These are phyloP conservation scores for Cricetomys ansorgei DNA, from an alignment of 2,113 vertebrate species.

Conservation along the genomic window DNA sequence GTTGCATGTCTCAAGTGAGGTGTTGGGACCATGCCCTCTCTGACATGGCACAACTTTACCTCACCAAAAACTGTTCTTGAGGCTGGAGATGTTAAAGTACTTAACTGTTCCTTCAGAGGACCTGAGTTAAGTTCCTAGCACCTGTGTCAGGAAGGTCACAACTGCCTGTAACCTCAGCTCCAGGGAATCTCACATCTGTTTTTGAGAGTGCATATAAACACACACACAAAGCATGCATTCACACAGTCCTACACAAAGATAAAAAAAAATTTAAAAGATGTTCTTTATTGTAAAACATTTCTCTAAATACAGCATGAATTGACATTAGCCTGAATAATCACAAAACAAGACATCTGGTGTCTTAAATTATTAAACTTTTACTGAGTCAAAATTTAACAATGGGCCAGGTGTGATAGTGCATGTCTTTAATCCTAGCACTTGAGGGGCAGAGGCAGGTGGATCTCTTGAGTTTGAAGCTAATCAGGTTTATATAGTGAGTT, in stretches of 20 bases:
- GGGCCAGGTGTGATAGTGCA: background rate
- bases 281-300: conserved; percentile 9
- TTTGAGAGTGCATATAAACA: background rate
- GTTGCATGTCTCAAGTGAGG: background rate
- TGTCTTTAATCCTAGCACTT: background rate
- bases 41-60: background rate
- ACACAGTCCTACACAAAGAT: background rate
- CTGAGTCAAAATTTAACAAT: background rate
- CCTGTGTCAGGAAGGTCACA: background rate
- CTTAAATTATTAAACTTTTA: background rate
- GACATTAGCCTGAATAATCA: background rate
- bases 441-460: background rate
- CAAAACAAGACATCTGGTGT: conserved; percentile 17
- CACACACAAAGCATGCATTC: background rate
- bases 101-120: background rate
- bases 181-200: background rate
- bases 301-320: conserved; percentile 6
- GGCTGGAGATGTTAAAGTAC: background rate
- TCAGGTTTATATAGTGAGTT: background rate
- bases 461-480: background rate
- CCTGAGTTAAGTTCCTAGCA: background rate
- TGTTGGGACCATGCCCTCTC: background rate
- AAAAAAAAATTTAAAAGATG: background rate
- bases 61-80: conserved; percentile 1
- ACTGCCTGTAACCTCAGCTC: background rate